phyloP scores from a whole-genome alignment of 2,113 vertebrate genomes.

The Symphodus melops region DNA sequence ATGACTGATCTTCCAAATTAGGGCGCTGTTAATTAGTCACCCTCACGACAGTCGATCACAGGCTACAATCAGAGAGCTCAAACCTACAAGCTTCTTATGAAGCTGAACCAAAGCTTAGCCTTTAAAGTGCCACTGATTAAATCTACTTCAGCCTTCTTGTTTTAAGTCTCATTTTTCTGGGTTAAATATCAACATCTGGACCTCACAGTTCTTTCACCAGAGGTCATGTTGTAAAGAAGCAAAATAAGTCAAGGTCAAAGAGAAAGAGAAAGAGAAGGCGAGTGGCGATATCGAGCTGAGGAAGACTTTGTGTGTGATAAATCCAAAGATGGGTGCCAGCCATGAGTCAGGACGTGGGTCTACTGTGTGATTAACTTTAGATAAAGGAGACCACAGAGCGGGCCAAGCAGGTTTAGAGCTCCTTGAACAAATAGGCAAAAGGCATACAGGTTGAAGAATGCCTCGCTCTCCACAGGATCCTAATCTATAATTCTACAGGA shows the following conservation, averaged over 20 bases:
- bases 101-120: conserved; percentile 59
- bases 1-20: conserved; percentile 65
- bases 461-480: neutral
- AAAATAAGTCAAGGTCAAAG: conserved; percentile 43
- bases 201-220: neutral
- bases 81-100: conserved; percentile 64
- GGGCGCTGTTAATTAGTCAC: conserved; percentile 66
- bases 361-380: conserved; percentile 64
- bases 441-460: conserved; percentile 15
- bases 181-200: conserved; percentile 61
- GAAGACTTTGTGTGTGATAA: conserved; percentile 25
- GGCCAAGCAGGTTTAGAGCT: conserved; percentile 35
- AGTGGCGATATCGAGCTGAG: conserved; percentile 27
- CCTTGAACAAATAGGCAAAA: conserved; percentile 33
- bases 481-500: neutral
- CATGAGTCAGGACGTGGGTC: conserved; percentile 33
- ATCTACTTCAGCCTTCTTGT: conserved; percentile 35
- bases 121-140: conserved; percentile 58
- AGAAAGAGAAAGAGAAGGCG: conserved; percentile 14
- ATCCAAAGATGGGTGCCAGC: conserved; percentile 36
- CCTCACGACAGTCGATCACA: conserved; percentile 41
- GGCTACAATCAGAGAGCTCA: conserved; percentile 62
- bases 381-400: conserved; percentile 42
- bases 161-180: conserved; percentile 24
- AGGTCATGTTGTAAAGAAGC: neutral